phyloP scores from a whole-genome alignment of 2,113 vertebrate genomes.

The Propithecus coquereli region DNA sequence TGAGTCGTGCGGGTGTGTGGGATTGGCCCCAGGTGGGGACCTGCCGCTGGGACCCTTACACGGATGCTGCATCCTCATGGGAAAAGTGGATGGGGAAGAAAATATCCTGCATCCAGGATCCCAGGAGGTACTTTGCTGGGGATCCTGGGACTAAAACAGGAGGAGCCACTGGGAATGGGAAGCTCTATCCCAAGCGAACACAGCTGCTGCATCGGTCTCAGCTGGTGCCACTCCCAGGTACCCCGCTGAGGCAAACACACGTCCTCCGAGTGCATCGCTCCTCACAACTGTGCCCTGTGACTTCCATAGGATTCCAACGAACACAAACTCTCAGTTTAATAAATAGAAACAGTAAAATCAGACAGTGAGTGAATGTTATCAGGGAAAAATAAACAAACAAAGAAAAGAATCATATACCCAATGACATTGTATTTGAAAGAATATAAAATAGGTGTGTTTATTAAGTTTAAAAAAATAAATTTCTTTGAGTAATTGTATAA shows the following conservation, averaged over 20 bases:
- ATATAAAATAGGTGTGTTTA: not conserved
- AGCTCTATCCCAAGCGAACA: rapidly evolving
- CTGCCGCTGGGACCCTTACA: not conserved
- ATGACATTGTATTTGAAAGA: rapidly evolving
- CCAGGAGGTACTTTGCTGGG: too few species aligned
- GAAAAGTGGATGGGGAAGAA: rapidly evolving
- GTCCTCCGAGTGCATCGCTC: rapidly evolving
- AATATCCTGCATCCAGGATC: rapidly evolving
- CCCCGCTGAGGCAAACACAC: rapidly evolving
- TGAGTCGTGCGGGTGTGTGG: too few species aligned
- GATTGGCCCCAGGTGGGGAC: rapidly evolving
- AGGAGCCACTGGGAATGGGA: rapidly evolving
- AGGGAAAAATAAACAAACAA: not conserved
- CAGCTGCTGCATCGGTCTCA: rapidly evolving
- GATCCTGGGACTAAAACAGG: rapidly evolving
- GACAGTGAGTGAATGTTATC: rapidly evolving
- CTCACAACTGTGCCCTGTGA: rapidly evolving
- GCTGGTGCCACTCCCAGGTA: rapidly evolving
- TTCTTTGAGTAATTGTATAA: not conserved
- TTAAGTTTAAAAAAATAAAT: not conserved
- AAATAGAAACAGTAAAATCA: not conserved
- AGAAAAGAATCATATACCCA: rapidly evolving
- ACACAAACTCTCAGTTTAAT: not conserved
- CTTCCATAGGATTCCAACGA: not conserved
- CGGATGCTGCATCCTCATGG: rapidly evolving